These are phyloP conservation scores for Neomonachus schauinslandi DNA, from an alignment of 2,113 vertebrate species.

Conservation along the genomic window DNA sequence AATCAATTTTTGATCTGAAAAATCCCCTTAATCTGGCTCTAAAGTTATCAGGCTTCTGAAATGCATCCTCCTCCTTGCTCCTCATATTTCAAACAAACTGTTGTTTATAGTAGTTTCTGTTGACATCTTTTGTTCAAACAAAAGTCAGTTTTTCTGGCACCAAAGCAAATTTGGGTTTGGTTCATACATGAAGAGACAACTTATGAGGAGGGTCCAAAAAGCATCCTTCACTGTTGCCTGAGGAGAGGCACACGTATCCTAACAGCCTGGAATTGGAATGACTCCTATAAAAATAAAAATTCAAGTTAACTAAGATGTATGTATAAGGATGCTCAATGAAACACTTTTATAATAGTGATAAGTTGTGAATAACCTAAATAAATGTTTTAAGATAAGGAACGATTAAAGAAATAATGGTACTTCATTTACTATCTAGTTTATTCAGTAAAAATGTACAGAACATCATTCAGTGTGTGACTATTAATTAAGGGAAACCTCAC, in stretches of 20 bases:
- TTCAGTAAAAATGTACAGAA: constrained; percentile 1
- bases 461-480: background rate
- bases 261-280: background rate
- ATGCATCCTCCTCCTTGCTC: background rate
- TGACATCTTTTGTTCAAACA: constrained; percentile 48
- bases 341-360: background rate
- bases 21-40: constrained; percentile 70
- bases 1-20: constrained; percentile 55
- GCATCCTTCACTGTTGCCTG: constrained; percentile 47
- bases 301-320: background rate
- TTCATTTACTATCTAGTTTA: background rate
- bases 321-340: background rate
- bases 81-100: constrained; percentile 56
- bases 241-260: background rate
- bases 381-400: background rate
- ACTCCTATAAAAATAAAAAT: background rate
- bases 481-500: background rate
- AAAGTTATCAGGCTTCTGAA: constrained; percentile 54
- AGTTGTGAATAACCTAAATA: background rate
- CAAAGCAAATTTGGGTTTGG: constrained; percentile 76
- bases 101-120: constrained; percentile 64
- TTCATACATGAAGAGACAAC: constrained; percentile 77
- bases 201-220: constrained; percentile 60
- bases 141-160: constrained; percentile 78
- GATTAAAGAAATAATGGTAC: background rate